Evolutionary conservation across 2,888 invertebrate genomes (phyloP).

Genomic region (Tetrapedia diversipes): DNA sequence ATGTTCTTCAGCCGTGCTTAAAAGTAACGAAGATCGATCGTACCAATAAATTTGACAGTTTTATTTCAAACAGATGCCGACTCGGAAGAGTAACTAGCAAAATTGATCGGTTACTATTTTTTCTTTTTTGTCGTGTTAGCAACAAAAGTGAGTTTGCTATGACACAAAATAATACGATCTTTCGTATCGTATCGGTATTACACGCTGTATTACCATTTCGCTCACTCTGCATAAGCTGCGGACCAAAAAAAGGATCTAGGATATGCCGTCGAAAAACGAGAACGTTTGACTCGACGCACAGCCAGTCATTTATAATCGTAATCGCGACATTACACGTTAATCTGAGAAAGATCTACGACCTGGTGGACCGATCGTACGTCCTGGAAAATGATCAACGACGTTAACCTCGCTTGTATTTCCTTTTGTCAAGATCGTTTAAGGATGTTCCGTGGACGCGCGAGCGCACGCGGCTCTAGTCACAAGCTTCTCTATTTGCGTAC

Average conservation of each 20-base stretch:
- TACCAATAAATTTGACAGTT: not conserved
- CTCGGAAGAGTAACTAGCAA: not conserved
- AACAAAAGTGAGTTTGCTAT: no score
- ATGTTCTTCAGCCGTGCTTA: not conserved
- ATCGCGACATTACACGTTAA: slow-evolving; percentile 55
- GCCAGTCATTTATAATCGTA: slow-evolving; percentile 50
- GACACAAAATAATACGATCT: no score
- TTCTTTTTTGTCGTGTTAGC: no score
- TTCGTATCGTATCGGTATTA: no score
- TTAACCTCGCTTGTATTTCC: slow-evolving; percentile 27
- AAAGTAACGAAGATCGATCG: not conserved
- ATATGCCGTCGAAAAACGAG: no score
- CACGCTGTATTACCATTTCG: no score
- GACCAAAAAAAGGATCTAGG: no score
- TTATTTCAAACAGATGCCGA: not conserved
- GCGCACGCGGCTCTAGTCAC: not conserved
- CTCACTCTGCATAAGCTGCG: no score
- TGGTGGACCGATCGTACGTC: slow-evolving; percentile 38
- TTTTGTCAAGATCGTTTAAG: slow-evolving; percentile 52
- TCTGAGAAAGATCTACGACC: slow-evolving; percentile 44
- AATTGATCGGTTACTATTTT: no score
- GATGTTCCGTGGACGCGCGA: slow-evolving; percentile 19
- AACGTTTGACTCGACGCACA: slow-evolving; percentile 28
- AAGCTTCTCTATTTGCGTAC: not conserved
- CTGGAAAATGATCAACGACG: slow-evolving; percentile 55